phyloP scores from a whole-genome alignment of 2,888 invertebrate species.

The Parnassius mnemosyne region DNA sequence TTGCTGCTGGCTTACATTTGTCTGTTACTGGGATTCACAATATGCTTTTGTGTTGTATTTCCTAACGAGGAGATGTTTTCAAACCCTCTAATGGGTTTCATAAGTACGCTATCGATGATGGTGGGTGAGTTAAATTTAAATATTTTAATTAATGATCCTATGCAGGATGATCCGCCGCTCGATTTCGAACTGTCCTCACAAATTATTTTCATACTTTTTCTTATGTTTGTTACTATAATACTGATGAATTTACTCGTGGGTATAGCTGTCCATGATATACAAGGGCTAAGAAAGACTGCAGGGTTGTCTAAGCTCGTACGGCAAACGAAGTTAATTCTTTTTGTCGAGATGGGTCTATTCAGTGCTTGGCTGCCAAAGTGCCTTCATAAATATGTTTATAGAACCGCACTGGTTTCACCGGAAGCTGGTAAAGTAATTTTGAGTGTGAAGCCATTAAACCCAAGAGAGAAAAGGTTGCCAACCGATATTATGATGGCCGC shows the following conservation, averaged over 20 bases:
- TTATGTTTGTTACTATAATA: slow-evolving; percentile 91
- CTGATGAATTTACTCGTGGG: slow-evolving; percentile 92
- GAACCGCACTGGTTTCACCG: slow-evolving; percentile 89
- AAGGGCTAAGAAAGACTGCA: slow-evolving; percentile 91
- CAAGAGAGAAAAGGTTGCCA: slow-evolving; percentile 88
- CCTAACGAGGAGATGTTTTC: slow-evolving; percentile 90
- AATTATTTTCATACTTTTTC: slow-evolving; percentile 88
- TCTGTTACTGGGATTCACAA: slow-evolving; percentile 90
- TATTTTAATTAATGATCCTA: slow-evolving; percentile 85
- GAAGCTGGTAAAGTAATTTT: slow-evolving; percentile 90
- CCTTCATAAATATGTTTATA: slow-evolving; percentile 86
- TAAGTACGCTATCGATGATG: slow-evolving; percentile 93
- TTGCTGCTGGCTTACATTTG: slow-evolving; percentile 90
- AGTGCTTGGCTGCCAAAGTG: slow-evolving; percentile 88
- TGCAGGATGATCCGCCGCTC: slow-evolving; percentile 85
- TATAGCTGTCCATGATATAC: slow-evolving; percentile 93
- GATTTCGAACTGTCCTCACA: slow-evolving; percentile 89
- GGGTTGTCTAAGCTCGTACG: slow-evolving; percentile 90
- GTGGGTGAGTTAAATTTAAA: slow-evolving; percentile 91
- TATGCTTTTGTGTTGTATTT: slow-evolving; percentile 93
- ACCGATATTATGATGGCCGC: slow-evolving; percentile 89
- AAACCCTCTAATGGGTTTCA: slow-evolving; percentile 90
- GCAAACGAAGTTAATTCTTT: slow-evolving; percentile 91
- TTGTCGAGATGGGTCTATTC: slow-evolving; percentile 90
- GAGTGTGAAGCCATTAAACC: slow-evolving; percentile 91